Percentiles rank a stretch among this genome's conserved stretches.
Conservation (phyloP, 2,113 vertebrate species). For the Pristiophorus japonicus region DNA sequence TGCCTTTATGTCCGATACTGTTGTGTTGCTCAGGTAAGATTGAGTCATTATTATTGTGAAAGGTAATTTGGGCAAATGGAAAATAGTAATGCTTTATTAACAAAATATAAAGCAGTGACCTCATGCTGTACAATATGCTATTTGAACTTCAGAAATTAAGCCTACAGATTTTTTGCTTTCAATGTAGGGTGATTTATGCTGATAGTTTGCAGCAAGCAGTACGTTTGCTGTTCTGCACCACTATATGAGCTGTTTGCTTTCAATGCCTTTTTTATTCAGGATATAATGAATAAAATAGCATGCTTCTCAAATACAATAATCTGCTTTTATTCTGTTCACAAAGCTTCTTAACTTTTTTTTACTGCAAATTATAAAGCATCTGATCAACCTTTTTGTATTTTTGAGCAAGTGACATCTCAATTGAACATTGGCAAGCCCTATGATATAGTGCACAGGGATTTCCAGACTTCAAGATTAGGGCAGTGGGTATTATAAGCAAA, state of each 20-base stretch:
- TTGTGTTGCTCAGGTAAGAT: conserved; percentile 79
- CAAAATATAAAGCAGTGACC: conserved; percentile 38
- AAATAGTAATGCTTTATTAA: conserved; percentile 41
- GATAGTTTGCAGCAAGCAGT: neutral
- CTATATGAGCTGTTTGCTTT: neutral
- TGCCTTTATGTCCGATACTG: conserved; percentile 82
- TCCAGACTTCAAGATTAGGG: too few relatives aligned
- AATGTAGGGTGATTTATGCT: too few relatives aligned
- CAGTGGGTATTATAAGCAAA: too few relatives aligned
- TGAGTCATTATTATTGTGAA: conserved; percentile 40
- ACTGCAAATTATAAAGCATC: neutral
- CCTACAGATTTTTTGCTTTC: neutral
- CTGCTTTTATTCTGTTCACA: neutral
- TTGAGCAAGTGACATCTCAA: neutral
- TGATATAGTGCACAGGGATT: too few relatives aligned
- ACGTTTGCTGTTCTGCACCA: neutral
- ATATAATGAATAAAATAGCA: neutral
- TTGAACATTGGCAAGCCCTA: too few relatives aligned
- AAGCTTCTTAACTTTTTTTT: neutral
- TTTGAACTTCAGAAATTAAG: neutral
- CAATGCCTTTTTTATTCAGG: neutral
- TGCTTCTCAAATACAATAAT: neutral
- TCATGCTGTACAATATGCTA: neutral
- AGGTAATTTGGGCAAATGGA: conserved; percentile 40
- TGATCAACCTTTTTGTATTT: neutral